Conservation (phyloP, 2,888 invertebrate genomes). For the Rhyacophila evoluta region DNA sequence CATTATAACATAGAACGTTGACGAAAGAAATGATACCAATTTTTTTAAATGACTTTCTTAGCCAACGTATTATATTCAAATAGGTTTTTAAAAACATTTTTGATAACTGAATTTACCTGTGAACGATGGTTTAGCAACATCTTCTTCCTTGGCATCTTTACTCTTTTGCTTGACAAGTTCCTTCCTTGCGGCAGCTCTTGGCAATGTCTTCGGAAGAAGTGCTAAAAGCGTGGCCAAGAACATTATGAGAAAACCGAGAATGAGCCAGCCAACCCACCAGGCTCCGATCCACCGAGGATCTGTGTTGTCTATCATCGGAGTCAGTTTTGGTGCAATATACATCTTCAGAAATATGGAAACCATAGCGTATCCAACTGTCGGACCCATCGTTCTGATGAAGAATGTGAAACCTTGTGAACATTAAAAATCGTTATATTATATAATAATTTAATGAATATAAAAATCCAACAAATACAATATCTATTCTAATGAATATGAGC, state of each 20-base stretch:
- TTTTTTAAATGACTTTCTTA: no score
- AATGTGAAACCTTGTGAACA: constrained; percentile 71
- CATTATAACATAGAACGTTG: no score
- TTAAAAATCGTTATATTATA: neutral
- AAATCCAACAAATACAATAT: no score
- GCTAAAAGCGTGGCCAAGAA: constrained; percentile 73
- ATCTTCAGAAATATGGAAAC: constrained; percentile 75
- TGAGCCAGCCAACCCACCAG: constrained; percentile 85
- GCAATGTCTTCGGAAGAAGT: constrained; percentile 78
- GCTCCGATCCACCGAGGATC: constrained; percentile 86
- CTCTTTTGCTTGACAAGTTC: constrained; percentile 55
- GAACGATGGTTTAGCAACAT: constrained; percentile 63
- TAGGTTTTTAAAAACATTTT: no score
- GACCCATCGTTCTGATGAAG: constrained; percentile 77
- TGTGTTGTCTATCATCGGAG: constrained; percentile 73
- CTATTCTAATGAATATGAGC: no score
- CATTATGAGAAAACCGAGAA: constrained; percentile 71
- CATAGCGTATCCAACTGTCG: constrained; percentile 76
- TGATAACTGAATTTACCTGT: constrained; percentile 57
- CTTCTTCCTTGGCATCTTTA: constrained; percentile 53
- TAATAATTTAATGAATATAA: no score
- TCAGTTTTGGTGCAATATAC: constrained; percentile 75
- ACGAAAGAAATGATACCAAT: no score
- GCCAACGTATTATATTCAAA: no score
- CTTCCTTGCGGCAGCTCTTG: constrained; percentile 71